These are phyloP conservation scores for Dipodomys spectabilis DNA, from an alignment of 2,113 vertebrate genomes.

Conservation along the genomic window DNA sequence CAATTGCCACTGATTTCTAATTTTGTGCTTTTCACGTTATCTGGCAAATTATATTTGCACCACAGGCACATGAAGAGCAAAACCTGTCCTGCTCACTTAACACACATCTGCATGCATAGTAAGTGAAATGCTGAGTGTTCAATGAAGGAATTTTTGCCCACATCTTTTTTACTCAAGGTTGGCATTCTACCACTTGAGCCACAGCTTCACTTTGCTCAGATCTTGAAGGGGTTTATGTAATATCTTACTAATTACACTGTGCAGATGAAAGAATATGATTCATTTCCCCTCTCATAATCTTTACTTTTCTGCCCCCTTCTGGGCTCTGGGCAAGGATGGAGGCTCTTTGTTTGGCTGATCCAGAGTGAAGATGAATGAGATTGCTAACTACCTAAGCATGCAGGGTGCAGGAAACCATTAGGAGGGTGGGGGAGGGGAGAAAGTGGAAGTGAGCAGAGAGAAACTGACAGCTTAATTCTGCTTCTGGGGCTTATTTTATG, in stretches of 20 bases:
- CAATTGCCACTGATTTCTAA: background rate
- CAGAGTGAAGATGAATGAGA: background rate
- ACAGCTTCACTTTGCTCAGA: background rate
- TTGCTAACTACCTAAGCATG: background rate
- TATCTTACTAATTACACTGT: fast-evolving
- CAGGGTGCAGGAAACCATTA: background rate
- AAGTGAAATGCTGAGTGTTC: background rate
- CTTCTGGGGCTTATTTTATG: conserved; percentile 56
- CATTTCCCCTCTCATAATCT: background rate
- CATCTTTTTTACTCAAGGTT: too few relatives aligned
- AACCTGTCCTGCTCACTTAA: background rate
- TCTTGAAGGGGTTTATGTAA: background rate
- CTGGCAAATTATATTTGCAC: background rate
- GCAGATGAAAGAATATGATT: fast-evolving
- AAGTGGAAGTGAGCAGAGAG: background rate
- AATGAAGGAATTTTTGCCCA: background rate
- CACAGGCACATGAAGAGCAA: background rate
- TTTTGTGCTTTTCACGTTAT: background rate
- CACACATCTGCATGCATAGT: background rate
- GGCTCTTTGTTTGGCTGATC: background rate
- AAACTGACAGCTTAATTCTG: conserved; percentile 59
- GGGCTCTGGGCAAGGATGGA: background rate
- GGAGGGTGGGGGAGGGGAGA: background rate
- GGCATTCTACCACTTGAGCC: too few relatives aligned
- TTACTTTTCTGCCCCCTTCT: background rate